Evolutionary conservation across 2,113 vertebrate species (phyloP).

Genomic region (Candoia aspera): DNA sequence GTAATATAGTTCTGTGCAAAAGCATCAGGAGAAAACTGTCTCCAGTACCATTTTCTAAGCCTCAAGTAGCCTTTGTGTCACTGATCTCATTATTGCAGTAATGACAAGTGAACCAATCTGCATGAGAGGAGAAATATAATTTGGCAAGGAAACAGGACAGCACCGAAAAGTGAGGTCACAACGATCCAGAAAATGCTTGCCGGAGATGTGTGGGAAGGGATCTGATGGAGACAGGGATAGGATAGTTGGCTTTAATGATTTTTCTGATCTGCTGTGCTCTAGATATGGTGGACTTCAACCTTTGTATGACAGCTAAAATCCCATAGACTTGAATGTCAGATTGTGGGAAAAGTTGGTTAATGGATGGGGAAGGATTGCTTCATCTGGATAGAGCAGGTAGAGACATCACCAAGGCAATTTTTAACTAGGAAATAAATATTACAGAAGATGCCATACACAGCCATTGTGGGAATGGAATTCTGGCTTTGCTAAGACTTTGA

Average conservation of each 20-base stretch:
- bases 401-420: neutral
- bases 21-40: neutral
- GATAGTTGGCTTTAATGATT: neutral
- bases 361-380: neutral
- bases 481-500: neutral
- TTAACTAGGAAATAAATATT: neutral
- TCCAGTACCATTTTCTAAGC: neutral
- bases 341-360: neutral
- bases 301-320: neutral
- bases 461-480: neutral
- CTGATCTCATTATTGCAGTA: neutral
- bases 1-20: neutral
- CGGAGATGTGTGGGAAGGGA: neutral
- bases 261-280: neutral
- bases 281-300: neutral
- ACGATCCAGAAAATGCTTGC: neutral
- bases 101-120: neutral
- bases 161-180: neutral
- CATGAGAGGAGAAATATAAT: neutral
- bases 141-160: neutral
- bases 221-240: neutral
- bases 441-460: neutral
- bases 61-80: neutral
- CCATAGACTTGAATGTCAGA: neutral
- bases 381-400: neutral